These are phyloP conservation scores for Lottia scabra DNA, from an alignment of 2,888 invertebrate genomes.

Conservation along the genomic window DNA sequence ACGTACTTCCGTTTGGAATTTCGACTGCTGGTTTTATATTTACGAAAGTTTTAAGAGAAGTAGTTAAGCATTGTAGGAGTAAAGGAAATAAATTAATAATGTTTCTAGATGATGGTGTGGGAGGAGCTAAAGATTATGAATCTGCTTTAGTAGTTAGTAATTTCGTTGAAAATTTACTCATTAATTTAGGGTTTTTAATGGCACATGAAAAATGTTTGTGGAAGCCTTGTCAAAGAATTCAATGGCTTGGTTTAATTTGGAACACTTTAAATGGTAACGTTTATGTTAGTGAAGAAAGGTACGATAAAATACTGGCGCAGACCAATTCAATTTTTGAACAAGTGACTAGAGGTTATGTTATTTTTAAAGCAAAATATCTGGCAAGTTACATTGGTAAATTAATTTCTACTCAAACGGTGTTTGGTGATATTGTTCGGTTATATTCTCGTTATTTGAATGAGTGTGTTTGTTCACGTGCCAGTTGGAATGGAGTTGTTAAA, in stretches of 20 bases:
- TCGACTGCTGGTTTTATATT: constrained; percentile 21
- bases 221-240: constrained; percentile 18
- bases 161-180: constrained; percentile 20
- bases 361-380: too few species aligned
- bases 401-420: too few species aligned
- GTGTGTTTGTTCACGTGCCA: too few species aligned
- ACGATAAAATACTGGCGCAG: not conserved
- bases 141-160: constrained; percentile 7
- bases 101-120: constrained; percentile 33
- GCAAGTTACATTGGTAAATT: too few species aligned
- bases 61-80: constrained; percentile 22
- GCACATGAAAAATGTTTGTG: constrained; percentile 34
- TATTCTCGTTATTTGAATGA: too few species aligned
- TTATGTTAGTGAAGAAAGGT: constrained; percentile 11
- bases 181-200: constrained; percentile 33
- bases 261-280: too few species aligned
- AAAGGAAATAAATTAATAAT: constrained; percentile 23
- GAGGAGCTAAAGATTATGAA: constrained; percentile 4
- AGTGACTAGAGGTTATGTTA: too few species aligned
- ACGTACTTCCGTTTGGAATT: constrained; percentile 32
- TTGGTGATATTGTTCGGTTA: too few species aligned
- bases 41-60: constrained; percentile 11
- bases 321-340: too few species aligned
- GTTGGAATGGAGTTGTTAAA: too few species aligned
- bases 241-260: constrained; percentile 30